Base-by-base conservation (phyloP, 2,113 vertebrate genomes). In the Damaliscus lunatus region DNA sequence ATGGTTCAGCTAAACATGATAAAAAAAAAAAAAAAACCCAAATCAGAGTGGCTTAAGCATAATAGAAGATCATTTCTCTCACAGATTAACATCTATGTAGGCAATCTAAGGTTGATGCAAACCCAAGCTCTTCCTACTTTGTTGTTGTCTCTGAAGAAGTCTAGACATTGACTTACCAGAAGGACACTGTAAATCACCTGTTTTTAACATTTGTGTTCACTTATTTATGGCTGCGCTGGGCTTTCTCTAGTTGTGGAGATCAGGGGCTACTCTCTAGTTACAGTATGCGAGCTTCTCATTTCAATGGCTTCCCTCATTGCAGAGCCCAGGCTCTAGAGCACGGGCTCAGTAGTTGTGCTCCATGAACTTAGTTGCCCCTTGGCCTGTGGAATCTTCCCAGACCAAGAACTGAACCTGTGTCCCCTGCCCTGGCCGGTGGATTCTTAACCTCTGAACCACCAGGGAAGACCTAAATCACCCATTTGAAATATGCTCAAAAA, bases 11-110 rank as follows among this genome's bases (percentile, higher is more conserved):
- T 74, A n/a, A 46, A 92, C 31, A 27, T 80, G 43, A 55, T 33
- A 0, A 0, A 0, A 0, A 11, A 64, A 83, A 89, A 89, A 31
- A 64, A 77, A 89, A 3, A 31, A 29, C 2, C 0, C 88, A 53
- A 87, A 62, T 55, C 12, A 89, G 5, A 86, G 6, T 60, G n/a
- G n/a, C 48, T 81, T 81, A 92, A 81, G 36, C 78, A 80, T 80
- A 71, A 88, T 23, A 43, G 48, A 77, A 43, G 55, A 80, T 67
- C 52, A 59, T 95, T 94, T 85, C 67, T 80, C 53, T 71, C 59
- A 81, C 52, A 89, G 52, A 48, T 29, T 80, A 40, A 81, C 84
- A 27, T 85, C 64, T 31, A 91, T 27, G 25, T 62, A 86, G 67
- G 52, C 46, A 57, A 31, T 40, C 3, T 52, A 52, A 55, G 53